phyloP scores from a whole-genome alignment of 2,797 vertebrate species.

The Apogon hyalosoma region DNA sequence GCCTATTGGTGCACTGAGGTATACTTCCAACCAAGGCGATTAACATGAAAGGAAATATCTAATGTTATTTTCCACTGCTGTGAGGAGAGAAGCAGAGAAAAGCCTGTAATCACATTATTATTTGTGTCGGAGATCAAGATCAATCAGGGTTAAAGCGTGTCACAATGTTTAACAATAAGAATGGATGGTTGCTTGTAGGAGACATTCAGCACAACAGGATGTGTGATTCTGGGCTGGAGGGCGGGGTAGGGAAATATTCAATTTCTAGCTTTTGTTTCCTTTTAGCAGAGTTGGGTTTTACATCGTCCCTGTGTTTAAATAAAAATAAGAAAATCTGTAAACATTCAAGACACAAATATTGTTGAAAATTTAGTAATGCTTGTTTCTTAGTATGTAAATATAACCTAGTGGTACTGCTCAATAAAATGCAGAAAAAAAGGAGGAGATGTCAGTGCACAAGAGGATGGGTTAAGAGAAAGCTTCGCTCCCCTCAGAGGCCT shows the following conservation, averaged over 20 bases:
- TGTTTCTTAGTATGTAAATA: constrained; percentile 51
- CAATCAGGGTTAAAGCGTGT: constrained; percentile 83
- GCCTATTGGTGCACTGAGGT: constrained; percentile 80
- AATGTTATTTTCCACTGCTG: constrained; percentile 83
- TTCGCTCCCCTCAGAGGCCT: constrained; percentile 46
- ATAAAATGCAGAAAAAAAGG: constrained; percentile 69
- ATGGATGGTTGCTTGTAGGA: constrained; percentile 66
- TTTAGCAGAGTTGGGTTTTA: constrained; percentile 42
- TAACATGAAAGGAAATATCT: constrained; percentile 86
- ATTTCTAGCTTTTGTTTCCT: constrained; percentile 32
- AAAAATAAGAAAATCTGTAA: constrained; percentile 16
- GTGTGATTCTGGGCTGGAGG: constrained; percentile 27
- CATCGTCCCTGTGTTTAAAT: constrained; percentile 32
- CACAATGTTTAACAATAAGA: constrained; percentile 76
- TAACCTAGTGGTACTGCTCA: constrained; percentile 67
- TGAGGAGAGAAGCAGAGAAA: constrained; percentile 73
- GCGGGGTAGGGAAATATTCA: constrained; percentile 4
- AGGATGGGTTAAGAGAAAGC: constrained; percentile 59
- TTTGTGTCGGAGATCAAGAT: constrained; percentile 85
- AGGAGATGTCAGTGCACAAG: constrained; percentile 41
- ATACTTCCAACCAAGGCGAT: constrained; percentile 84
- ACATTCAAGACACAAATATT: constrained; percentile 2
- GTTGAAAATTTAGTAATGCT: constrained; percentile 13
- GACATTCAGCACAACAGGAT: constrained; percentile 51
- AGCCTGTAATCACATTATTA: constrained; percentile 87